phyloP scores from a whole-genome alignment of 2,113 vertebrate genomes.

The Phocoena sinus region DNA sequence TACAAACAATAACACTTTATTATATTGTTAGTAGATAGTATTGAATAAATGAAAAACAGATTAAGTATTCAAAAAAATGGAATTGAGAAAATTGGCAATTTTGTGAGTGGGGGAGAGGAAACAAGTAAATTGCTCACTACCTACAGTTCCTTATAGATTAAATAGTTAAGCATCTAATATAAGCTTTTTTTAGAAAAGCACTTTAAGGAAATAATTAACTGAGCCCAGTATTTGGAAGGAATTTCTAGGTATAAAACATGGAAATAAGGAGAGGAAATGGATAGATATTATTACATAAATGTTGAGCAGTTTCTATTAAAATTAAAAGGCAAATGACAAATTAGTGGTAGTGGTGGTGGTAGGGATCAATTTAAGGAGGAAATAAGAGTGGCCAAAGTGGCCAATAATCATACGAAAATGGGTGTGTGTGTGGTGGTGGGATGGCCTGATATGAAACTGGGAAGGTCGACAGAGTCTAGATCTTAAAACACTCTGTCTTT shows the following conservation, averaged over 20 bases:
- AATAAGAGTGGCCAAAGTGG: neutral
- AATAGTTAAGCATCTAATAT: neutral
- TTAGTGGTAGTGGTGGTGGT: neutral
- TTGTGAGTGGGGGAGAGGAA: neutral
- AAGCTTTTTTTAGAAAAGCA: neutral
- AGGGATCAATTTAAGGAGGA: neutral
- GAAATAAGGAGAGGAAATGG: neutral
- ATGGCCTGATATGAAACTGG: neutral
- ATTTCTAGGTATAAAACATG: conserved; percentile 21
- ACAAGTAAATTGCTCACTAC: neutral
- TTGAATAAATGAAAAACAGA: conserved; percentile 16
- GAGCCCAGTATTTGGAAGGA: neutral
- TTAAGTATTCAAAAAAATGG: conserved; percentile 1
- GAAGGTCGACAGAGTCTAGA: neutral
- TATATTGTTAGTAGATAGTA: neutral
- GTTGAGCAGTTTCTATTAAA: neutral
- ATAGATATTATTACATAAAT: neutral
- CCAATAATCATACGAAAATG: neutral
- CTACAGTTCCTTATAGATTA: neutral
- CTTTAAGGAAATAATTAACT: conserved; percentile 5
- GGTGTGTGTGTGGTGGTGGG: neutral
- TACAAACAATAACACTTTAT: neutral
- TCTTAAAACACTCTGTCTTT: neutral
- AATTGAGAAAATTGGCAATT: neutral
- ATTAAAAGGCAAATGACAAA: neutral